Evolutionary conservation across 2,797 vertebrate genomes (phyloP).

Genomic region (Gymnothorax javanicus): DNA sequence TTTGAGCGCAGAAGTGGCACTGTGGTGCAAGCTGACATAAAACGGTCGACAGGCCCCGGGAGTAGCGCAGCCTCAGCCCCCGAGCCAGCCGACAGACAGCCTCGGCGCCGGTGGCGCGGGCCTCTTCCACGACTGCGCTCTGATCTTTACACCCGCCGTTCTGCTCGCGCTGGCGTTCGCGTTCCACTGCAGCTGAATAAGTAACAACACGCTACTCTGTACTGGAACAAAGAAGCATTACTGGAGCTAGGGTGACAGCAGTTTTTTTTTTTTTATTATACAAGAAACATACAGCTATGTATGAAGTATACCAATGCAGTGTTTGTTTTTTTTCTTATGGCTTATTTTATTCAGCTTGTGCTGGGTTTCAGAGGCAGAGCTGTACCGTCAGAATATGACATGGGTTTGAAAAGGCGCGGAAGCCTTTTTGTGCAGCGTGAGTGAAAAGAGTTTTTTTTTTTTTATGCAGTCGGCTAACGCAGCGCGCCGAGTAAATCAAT

Average conservation of each 20-base stretch:
- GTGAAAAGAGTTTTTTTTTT: conserved; percentile 40
- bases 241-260: not conserved
- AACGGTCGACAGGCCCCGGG: not conserved
- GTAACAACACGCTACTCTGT: not conserved
- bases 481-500: conserved; percentile 62
- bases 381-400: conserved; percentile 53
- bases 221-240: not conserved
- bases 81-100: not conserved
- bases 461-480: conserved; percentile 45
- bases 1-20: not conserved
- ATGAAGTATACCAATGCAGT: conserved; percentile 41
- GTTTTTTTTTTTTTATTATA: not conserved
- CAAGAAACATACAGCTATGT: conserved; percentile 22
- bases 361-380: conserved; percentile 46
- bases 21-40: not conserved
- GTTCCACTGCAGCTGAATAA: not conserved
- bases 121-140: not conserved
- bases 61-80: not conserved
- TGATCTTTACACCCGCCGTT: not conserved
- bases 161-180: not conserved
- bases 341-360: conserved; percentile 47
- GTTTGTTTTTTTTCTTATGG: not conserved
- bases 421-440: conserved; percentile 42
- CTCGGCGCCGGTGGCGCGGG: not conserved
- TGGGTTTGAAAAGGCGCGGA: conserved; percentile 56